Base-by-base conservation (phyloP, 2,797 vertebrate genomes). In the Glyptemys insculpta region DNA sequence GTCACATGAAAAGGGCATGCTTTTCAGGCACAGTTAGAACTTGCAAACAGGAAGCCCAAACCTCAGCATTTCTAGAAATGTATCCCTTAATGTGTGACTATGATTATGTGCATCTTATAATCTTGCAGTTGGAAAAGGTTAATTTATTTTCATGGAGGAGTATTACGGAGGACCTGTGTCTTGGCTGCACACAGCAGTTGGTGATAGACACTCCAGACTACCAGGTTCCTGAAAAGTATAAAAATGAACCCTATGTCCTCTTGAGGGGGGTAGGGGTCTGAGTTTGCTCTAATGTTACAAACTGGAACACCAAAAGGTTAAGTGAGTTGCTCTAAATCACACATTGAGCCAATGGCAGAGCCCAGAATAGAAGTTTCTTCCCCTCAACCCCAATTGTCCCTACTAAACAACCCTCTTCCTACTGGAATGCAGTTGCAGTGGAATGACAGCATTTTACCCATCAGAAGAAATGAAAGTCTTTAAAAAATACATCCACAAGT, bases 21-120 rank as follows among this genome's bases (percentile, higher is more conserved):
- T 49, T 81, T 95, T 89, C 79, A 92, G 79, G 56, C 34, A 47
- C 31, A 72, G 83, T 82, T 81, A 83, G 52, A 52, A 56, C 44
- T 94, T 89, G 54, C 59, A 86, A 93, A 90, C 25, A 83, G 49
- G 49, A 94, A 91, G 56, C 5, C 29, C 80, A 37, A 81, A 47
- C 87, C 89, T 3, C 83, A 85, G 6, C 5, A 19, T 54, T 56
- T 85, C 56, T 89, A 79, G 23, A 94, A 96, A 85, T n/a, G 31
- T 76, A 82, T n/a, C 53, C 92, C 54, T 86, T 25, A 25, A 95
- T 91, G 86, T 19, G 44, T 34, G 53, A 4, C 10, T 72, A n/a
- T 3, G 41, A 3, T 7, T 79, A 44, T 5, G 50, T 8, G 3
- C 11, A 79, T n/a, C 19, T 95, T 79, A 62, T 87, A 14, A 86